Conservation (phyloP, 2,888 invertebrate species). For the Plebejus melissa region DNA sequence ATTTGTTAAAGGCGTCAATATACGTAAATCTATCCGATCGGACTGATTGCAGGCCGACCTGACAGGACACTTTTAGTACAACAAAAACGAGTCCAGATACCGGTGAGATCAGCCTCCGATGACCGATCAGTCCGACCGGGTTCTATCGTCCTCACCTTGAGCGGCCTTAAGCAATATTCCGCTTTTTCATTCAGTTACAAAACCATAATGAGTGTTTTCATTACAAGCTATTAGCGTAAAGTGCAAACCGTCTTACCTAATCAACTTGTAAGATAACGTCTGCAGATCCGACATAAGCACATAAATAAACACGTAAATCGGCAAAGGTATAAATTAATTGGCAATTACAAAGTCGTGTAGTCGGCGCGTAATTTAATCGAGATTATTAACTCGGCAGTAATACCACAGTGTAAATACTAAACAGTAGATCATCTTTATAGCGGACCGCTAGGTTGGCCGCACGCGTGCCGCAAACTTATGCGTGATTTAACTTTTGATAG, state of each 20-base stretch:
- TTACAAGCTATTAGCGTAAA: background rate
- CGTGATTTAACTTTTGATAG: background rate
- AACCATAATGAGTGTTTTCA: background rate
- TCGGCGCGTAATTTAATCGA: conserved; percentile 23
- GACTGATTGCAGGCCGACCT: too few species aligned
- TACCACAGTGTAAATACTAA: background rate
- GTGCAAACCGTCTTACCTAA: background rate
- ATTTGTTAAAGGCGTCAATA: too few species aligned
- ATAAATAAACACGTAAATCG: conserved; percentile 4
- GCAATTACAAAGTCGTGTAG: background rate
- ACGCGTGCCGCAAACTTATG: background rate
- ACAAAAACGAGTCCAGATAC: too few species aligned
- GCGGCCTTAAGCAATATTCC: background rate
- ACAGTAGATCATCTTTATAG: background rate
- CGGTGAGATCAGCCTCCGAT: background rate
- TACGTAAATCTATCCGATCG: too few species aligned
- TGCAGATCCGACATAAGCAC: background rate
- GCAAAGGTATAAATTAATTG: conserved; percentile 22
- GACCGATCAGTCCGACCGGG: background rate
- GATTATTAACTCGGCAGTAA: conserved; percentile 9
- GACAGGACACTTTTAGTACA: too few species aligned
- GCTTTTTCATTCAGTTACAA: background rate
- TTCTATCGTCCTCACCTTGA: background rate
- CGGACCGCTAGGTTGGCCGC: background rate
- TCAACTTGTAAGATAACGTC: background rate